Evolutionary conservation across 92 coral and sea anemone species (phyloP).

Genomic region (Anthopleura xanthogrammica): DNA sequence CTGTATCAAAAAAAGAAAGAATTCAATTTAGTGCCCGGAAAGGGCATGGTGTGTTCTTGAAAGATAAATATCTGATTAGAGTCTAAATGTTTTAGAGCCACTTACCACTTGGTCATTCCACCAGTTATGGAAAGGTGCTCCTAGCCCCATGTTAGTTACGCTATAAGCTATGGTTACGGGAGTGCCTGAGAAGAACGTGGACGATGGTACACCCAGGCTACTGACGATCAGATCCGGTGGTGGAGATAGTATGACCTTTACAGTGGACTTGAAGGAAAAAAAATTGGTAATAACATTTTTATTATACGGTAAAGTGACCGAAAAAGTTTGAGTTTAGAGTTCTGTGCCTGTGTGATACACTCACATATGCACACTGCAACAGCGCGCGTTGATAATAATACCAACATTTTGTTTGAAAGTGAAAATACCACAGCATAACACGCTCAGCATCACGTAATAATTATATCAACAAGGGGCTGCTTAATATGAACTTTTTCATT

Average conservation of each 20-base stretch:
- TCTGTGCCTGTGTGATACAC: no score
- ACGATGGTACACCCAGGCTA: slow-evolving; percentile 16
- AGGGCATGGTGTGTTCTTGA: not conserved
- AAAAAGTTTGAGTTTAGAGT: no score
- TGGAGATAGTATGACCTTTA: slow-evolving; percentile 56
- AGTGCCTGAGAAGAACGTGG: slow-evolving; percentile 50
- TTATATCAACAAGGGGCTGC: no score
- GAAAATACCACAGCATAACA: no score
- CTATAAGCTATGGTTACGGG: slow-evolving; percentile 40
- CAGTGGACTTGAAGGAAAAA: slow-evolving; percentile 12
- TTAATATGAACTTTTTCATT: no score
- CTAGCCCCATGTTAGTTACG: slow-evolving; percentile 69
- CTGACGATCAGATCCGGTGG: slow-evolving; percentile 77
- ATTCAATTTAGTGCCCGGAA: not conserved
- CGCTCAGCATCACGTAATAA: no score
- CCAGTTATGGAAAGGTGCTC: slow-evolving; percentile 62
- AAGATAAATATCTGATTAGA: no score
- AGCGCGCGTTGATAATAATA: no score
- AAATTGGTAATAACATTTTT: not conserved
- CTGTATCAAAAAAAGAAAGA: slow-evolving; percentile 17
- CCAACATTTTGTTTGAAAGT: no score
- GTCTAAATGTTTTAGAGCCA: not conserved
- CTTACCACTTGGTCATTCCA: slow-evolving; percentile 76
- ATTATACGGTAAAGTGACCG: no score
- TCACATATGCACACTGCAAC: no score